Percentiles rank a stretch among this genome's conserved stretches.
phyloP scores from a whole-genome alignment of 2,797 vertebrate genomes.

The Crypturellus tataupa region DNA sequence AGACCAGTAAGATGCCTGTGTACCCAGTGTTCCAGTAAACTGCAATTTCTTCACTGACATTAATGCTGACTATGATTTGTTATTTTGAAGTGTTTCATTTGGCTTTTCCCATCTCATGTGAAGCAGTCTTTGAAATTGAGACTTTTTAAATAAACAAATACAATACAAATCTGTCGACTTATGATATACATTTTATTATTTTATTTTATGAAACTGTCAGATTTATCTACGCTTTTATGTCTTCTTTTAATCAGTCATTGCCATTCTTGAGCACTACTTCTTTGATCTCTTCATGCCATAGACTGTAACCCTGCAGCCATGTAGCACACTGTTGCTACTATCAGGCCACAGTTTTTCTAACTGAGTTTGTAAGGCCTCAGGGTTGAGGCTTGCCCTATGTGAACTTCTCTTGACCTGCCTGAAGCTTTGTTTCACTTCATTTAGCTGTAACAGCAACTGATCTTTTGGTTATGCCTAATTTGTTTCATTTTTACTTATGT shows the following conservation, averaged over 20 bases:
- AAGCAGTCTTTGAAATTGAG: neutral
- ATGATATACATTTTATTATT: fast-evolving
- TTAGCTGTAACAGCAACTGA: neutral
- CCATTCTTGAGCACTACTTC: neutral
- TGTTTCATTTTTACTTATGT: neutral
- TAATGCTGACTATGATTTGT: neutral
- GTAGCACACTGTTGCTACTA: neutral
- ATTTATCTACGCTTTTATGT: neutral
- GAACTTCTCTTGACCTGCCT: neutral
- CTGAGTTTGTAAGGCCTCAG: neutral
- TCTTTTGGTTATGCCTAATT: neutral
- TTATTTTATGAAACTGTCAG: neutral
- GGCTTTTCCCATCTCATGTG: neutral
- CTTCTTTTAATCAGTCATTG: neutral
- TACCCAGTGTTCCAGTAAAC: neutral
- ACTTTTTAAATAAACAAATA: neutral
- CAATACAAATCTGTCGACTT: neutral
- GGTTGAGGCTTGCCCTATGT: neutral
- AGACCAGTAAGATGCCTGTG: neutral
- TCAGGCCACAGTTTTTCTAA: neutral
- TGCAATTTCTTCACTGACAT: neutral
- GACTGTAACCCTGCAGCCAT: neutral
- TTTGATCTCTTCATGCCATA: neutral
- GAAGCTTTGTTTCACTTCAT: neutral
- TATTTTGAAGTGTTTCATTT: neutral